phyloP scores from a whole-genome alignment of 2,888 invertebrate species.

The Furcula furcula region DNA sequence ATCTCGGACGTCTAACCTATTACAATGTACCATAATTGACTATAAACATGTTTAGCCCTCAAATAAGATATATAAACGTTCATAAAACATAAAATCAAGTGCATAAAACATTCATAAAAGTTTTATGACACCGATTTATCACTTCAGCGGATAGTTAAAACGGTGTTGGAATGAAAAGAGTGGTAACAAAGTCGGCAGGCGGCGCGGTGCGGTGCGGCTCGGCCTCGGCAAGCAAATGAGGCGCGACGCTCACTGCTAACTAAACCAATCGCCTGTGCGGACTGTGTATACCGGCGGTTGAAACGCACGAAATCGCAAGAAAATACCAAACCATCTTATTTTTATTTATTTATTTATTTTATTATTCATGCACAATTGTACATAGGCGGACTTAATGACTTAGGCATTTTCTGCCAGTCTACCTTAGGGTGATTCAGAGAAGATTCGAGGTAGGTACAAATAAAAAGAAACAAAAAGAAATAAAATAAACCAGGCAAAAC shows the following conservation, averaged over 20 bases:
- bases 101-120: conserved; percentile 31
- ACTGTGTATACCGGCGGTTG: conserved; percentile 44
- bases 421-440: no score
- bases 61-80: conserved; percentile 17
- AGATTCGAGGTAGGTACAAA: no score
- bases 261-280: conserved; percentile 75
- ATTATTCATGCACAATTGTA: no score
- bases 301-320: conserved; percentile 15
- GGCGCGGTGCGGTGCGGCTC: conserved; percentile 25
- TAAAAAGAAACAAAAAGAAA: no score
- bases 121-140: conserved; percentile 62
- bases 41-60: background rate
- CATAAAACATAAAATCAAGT: conserved; percentile 26
- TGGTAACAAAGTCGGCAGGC: conserved; percentile 66
- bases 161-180: conserved; percentile 70
- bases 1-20: no score
- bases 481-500: no score
- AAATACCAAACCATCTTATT: no score
- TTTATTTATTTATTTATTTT: no score
- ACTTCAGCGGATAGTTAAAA: conserved; percentile 67
- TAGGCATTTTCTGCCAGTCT: no score
- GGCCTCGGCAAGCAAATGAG: conserved; percentile 75
- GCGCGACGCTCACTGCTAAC: conserved; percentile 80
- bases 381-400: no score
- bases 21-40: conserved; percentile 1